These are phyloP conservation scores for Haliaeetus leucogaster DNA, from an alignment of 2,113 vertebrate species.

Conservation along the genomic window DNA sequence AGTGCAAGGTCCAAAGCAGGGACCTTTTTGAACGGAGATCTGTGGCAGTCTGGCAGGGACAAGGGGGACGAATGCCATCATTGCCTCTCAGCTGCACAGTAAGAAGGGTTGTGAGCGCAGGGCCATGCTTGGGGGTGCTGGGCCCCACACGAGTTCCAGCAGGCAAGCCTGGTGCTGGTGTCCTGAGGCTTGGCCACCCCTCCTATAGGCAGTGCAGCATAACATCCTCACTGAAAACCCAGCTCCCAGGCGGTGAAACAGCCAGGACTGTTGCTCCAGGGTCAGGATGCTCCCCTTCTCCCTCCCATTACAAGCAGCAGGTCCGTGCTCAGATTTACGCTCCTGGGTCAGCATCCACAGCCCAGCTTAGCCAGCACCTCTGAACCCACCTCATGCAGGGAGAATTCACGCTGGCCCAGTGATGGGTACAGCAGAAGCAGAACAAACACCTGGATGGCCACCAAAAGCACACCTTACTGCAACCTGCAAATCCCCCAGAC, in stretches of 20 bases:
- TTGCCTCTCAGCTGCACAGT: background rate
- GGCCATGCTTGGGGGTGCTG: background rate
- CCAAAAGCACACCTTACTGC: background rate
- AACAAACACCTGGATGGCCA: background rate
- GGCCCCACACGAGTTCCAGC: fast-evolving
- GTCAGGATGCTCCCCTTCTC: background rate
- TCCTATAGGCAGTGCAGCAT: background rate
- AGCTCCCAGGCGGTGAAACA: background rate
- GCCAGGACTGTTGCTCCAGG: background rate
- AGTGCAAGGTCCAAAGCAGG: background rate
- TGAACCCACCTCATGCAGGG: background rate
- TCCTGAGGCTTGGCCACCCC: background rate
- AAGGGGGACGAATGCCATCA: background rate
- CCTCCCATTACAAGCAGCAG: background rate
- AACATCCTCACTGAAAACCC: background rate
- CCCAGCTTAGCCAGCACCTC: background rate
- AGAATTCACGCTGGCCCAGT: background rate
- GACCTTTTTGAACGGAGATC: background rate
- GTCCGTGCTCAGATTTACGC: background rate
- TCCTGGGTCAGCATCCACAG: background rate
- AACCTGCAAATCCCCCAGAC: slow-evolving; percentile 21
- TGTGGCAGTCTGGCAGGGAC: background rate
- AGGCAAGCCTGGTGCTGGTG: background rate
- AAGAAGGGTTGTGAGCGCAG: background rate
- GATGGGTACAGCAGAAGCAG: background rate